These are phyloP conservation scores for Drosophila gunungcola DNA, from an alignment of 1,140 invertebrate genomes.

Conservation along the genomic window DNA sequence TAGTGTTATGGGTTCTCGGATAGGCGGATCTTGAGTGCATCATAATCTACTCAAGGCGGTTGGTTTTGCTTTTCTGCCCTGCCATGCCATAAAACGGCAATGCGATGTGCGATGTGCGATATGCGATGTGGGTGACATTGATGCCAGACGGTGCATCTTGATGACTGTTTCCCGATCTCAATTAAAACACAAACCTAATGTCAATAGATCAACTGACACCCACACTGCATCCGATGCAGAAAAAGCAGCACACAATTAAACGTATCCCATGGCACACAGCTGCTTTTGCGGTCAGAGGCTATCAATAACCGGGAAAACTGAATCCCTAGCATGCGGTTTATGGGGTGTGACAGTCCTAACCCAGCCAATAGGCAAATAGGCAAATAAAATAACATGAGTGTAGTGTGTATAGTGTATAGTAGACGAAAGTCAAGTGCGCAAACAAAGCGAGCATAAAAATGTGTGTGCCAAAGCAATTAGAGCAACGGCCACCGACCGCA, in stretches of 20 bases:
- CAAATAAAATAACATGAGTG: not conserved
- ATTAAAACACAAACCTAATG: conserved; percentile 64
- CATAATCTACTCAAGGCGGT: conserved; percentile 29
- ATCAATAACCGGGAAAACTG: conserved; percentile 70
- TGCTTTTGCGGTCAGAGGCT: conserved; percentile 62
- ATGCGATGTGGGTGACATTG: conserved; percentile 31
- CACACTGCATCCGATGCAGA: conserved; percentile 10
- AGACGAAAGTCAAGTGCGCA: conserved; percentile 42
- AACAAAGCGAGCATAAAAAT: conserved; percentile 44
- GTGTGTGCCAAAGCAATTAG: conserved; percentile 49
- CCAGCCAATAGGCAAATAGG: not conserved
- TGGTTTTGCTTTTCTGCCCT: not conserved
- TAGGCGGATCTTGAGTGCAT: conserved; percentile 30
- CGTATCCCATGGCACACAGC: conserved; percentile 53
- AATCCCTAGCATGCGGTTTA: conserved; percentile 75
- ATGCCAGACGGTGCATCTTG: conserved; percentile 32
- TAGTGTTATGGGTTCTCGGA: not conserved
- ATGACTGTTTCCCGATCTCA: conserved; percentile 52
- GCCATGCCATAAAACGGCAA: not conserved
- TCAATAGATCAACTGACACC: conserved; percentile 74
- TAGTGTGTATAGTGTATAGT: not conserved
- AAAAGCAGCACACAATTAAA: conserved; percentile 57
- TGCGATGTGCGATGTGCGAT: not conserved
- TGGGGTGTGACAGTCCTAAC: conserved; percentile 17
- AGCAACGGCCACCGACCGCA: conserved; percentile 41